Conservation (phyloP, 2,797 vertebrate species). For the Myotis myotis region DNA sequence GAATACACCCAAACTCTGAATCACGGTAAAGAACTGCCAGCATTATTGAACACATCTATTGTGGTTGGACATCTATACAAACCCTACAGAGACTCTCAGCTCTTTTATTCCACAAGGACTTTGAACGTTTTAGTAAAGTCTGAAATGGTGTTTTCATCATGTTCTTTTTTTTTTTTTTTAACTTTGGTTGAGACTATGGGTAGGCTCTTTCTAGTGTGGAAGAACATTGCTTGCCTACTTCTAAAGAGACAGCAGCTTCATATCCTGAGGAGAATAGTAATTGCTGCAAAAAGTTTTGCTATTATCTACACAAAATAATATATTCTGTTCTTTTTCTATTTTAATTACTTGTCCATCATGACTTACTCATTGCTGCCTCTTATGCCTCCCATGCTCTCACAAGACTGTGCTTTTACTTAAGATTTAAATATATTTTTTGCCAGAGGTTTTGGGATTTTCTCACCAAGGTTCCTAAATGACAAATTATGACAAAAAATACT, state of each 20-base stretch:
- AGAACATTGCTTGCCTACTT: slow-evolving; percentile 13
- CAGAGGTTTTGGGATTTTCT: slow-evolving; percentile 26
- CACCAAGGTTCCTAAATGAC: background rate
- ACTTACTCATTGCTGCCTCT: slow-evolving; percentile 10
- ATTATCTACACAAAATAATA: slow-evolving; percentile 54
- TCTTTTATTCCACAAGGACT: slow-evolving; percentile 27
- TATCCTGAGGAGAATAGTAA: background rate
- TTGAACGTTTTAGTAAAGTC: slow-evolving; percentile 42
- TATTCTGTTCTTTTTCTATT: slow-evolving; percentile 41
- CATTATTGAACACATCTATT: slow-evolving; percentile 36
- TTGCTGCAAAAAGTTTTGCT: slow-evolving; percentile 36
- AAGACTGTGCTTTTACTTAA: slow-evolving; percentile 33
- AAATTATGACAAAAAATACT: slow-evolving; percentile 1
- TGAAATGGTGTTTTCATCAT: background rate
- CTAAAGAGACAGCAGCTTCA: slow-evolving; percentile 28
- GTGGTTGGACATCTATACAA: background rate
- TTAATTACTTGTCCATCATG: slow-evolving; percentile 45
- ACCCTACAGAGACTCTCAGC: background rate
- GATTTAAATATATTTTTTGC: background rate
- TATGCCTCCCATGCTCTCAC: background rate
- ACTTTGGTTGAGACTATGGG: background rate
- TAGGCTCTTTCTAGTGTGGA: background rate
- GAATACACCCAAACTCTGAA: slow-evolving; percentile 34
- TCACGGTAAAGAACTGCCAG: background rate
- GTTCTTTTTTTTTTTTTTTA: slow-evolving; percentile 1